Evolutionary conservation across 2,888 invertebrate genomes (phyloP).

Genomic region (Eubasilissa splendida): DNA sequence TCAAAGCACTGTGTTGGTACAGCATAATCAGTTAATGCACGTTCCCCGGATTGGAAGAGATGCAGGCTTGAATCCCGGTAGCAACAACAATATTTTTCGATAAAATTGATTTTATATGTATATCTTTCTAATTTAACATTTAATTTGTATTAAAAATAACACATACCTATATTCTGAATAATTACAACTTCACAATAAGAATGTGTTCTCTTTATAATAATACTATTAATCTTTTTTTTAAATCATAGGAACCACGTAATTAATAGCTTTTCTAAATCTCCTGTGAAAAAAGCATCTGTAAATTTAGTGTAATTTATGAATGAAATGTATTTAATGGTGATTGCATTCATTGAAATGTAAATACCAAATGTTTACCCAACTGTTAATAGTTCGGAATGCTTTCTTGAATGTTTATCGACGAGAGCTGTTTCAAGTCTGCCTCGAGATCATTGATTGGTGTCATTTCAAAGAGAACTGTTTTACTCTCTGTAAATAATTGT

Average conservation of each 20-base stretch:
- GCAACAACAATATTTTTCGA: too few species aligned
- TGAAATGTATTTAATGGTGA: constrained; percentile 1
- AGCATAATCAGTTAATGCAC: too few species aligned
- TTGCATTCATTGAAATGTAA: constrained; percentile 6
- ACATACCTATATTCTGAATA: too few species aligned
- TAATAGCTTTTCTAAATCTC: not conserved
- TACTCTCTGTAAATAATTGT: not conserved
- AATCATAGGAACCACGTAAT: not conserved
- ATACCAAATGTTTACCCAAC: not conserved
- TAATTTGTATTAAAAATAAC: too few species aligned
- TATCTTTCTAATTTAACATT: too few species aligned
- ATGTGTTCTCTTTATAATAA: not conserved
- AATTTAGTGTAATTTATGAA: constrained; percentile 4
- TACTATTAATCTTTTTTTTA: not conserved
- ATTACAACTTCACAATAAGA: not conserved
- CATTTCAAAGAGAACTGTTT: constrained; percentile 26
- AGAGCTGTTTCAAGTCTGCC: constrained; percentile 2
- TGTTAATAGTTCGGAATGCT: constrained; percentile 6
- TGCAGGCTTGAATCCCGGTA: too few species aligned
- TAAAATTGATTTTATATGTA: too few species aligned
- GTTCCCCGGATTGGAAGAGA: too few species aligned
- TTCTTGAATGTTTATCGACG: constrained; percentile 19
- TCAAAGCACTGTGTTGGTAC: too few species aligned
- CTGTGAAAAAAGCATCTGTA: not conserved
- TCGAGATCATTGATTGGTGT: constrained; percentile 24